These are phyloP conservation scores for Tigriopus californicus DNA, from an alignment of 2,888 invertebrate genomes.

Conservation along the genomic window DNA sequence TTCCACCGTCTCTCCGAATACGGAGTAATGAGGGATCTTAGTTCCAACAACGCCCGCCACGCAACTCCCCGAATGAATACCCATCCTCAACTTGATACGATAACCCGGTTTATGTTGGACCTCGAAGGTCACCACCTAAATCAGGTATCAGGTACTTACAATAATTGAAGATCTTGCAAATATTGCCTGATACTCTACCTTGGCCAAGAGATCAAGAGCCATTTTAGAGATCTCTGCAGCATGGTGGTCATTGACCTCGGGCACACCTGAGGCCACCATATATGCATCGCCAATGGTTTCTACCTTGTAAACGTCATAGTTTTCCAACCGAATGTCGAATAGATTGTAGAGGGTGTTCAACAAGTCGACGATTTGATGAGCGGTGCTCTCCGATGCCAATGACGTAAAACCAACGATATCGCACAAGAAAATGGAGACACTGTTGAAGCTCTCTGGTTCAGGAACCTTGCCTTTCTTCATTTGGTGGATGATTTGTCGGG, in stretches of 20 bases:
- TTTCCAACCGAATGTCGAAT: constrained; percentile 11
- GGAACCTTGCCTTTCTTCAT: constrained; percentile 13
- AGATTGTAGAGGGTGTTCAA: constrained; percentile 13
- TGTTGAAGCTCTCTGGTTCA: not conserved
- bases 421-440: constrained; percentile 9
- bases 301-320: constrained; percentile 15
- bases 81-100: constrained; percentile 7
- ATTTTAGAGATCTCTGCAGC: constrained; percentile 10
- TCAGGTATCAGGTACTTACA: no score
- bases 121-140: constrained; percentile 11
- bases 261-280: constrained; percentile 13
- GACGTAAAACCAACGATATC: constrained; percentile 12
- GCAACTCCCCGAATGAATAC: constrained; percentile 8
- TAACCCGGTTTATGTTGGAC: constrained; percentile 15
- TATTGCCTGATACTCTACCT: not conserved
- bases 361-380: constrained; percentile 11
- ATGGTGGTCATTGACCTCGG: constrained; percentile 8
- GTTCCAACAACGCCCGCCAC: constrained; percentile 13
- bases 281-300: constrained; percentile 15
- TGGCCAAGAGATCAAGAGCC: constrained; percentile 10
- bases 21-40: constrained; percentile 13
- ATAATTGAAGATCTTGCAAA: not conserved
- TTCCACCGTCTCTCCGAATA: constrained; percentile 13
- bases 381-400: constrained; percentile 10
- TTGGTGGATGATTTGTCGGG: constrained; percentile 8